Percentiles rank a stretch among this genome's conserved stretches.
These are phyloP conservation scores for Coregonus ussuriensis DNA, from an alignment of 2,797 vertebrate genomes.

Conservation along the genomic window DNA sequence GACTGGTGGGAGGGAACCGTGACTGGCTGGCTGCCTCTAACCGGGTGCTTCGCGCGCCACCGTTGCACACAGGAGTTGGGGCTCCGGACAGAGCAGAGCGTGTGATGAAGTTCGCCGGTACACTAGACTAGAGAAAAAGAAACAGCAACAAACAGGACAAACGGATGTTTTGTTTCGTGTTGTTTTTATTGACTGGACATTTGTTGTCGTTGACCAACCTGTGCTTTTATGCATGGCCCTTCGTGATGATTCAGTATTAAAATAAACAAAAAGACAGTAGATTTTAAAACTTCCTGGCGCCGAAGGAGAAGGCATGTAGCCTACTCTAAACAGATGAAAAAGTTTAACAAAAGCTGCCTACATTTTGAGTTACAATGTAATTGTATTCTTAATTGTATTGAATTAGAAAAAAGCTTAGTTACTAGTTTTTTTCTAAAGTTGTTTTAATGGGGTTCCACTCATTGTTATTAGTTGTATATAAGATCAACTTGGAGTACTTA, in stretches of 20 bases:
- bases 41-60: conserved; percentile 71
- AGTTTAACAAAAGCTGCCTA: conserved; percentile 67
- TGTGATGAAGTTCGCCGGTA: conserved; percentile 70
- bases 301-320: conserved; percentile 60
- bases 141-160: conserved; percentile 71
- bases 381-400: conserved; percentile 90
- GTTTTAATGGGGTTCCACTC: conserved; percentile 89
- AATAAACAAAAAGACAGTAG: conserved; percentile 72
- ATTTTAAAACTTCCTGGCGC: conserved; percentile 82
- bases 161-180: conserved; percentile 78
- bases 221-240: conserved; percentile 89
- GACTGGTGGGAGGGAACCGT: conserved; percentile 68
- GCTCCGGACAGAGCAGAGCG: conserved; percentile 55
- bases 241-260: conserved; percentile 93
- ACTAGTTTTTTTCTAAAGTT: conserved; percentile 93
- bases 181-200: conserved; percentile 59
- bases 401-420: conserved; percentile 88
- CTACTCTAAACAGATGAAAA: conserved; percentile 54
- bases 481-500: conserved; percentile 94
- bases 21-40: conserved; percentile 54
- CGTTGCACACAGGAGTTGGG: conserved; percentile 67
- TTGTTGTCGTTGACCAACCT: conserved; percentile 88
- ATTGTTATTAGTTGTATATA: conserved; percentile 96
- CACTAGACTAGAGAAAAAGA: conserved; percentile 43
- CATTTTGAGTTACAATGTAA: conserved; percentile 85